Base-by-base conservation (phyloP, 2,888 invertebrate genomes). In the Scaptomyza parva region DNA sequence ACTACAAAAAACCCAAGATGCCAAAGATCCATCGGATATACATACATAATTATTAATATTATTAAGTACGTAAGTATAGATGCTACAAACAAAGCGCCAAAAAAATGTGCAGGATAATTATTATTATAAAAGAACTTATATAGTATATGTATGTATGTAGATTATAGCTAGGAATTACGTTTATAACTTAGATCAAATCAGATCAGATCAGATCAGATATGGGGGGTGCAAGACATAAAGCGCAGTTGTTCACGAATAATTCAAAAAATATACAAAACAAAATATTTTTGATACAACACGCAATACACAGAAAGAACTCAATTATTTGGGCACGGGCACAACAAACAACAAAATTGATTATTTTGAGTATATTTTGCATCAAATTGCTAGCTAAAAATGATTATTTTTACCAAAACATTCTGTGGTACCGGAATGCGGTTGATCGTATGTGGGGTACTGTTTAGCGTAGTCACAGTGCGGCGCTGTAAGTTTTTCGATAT, bases 371-470 rank as follows among this genome's bases (percentile, higher is more conserved):
- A 57, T 37, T 37, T 52, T 60, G 35, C 14, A 47, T 71, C 50
- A 57, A 64, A 70, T 44, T 76, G 53, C 76, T 70, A 76, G 80
- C 78, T 82, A 83, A 73, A 75, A 78, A 83, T 73, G 73, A 81
- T 78, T 86, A 76, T 87, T 89, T 89, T 91, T 91, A 91, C 91
- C 91, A 91, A 92, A 91, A 91, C 92, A 90, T 91, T 91, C 89
- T 91, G 92, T 89, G 92, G 91, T 88, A 91, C 92, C 91, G 92
- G 91, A 90, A 91, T 92, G 90, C 91, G 91, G 91, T 92, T 92
- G 91, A 91, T 90, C 92, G 92, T 91, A 91, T 92, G 92, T 91
- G 92, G 91, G 90, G 86, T 89, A 91, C 91, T 91, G 91, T 91
- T 92, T 91, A 91, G 90, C 91, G 91, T 91, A 90, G 91, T 90